A percentile compares a stretch with the other conserved stretches of the same genome.
phyloP scores from a whole-genome alignment of 2,888 invertebrate genomes.

The Sesia bembeciformis region DNA sequence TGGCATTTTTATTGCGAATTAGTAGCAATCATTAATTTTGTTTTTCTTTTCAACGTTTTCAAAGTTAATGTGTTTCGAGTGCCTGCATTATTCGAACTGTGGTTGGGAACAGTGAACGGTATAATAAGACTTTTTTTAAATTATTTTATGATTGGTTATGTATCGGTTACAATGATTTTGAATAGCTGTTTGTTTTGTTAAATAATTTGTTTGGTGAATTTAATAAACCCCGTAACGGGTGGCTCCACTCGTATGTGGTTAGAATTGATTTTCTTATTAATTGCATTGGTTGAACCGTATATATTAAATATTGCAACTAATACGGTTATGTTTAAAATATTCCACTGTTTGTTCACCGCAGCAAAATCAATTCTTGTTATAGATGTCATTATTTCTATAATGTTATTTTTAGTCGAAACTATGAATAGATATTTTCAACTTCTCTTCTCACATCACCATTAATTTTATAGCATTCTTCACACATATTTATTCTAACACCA shows the following conservation, averaged over 20 bases:
- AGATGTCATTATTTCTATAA: too few relatives aligned
- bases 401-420: too few relatives aligned
- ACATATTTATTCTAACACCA: slow-evolving; percentile 15
- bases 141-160: slow-evolving; percentile 28
- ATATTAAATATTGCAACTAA: too few relatives aligned
- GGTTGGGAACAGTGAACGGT: slow-evolving; percentile 34
- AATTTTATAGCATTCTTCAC: slow-evolving; percentile 16
- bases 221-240: slow-evolving; percentile 6
- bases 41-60: slow-evolving; percentile 55
- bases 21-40: slow-evolving; percentile 72
- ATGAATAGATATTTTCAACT: too few relatives aligned
- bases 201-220: not conserved
- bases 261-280: too few relatives aligned
- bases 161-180: slow-evolving; percentile 52
- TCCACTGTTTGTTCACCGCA: too few relatives aligned
- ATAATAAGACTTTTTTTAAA: slow-evolving; percentile 34
- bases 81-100: slow-evolving; percentile 32
- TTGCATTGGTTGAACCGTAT: too few relatives aligned
- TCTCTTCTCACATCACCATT: too few relatives aligned
- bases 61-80: slow-evolving; percentile 62
- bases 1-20: slow-evolving; percentile 75
- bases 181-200: not conserved
- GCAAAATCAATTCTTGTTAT: too few relatives aligned
- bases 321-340: too few relatives aligned
- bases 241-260: too few relatives aligned